phyloP scores from a whole-genome alignment of 1,140 invertebrate genomes.

The Drosophila arizonae region DNA sequence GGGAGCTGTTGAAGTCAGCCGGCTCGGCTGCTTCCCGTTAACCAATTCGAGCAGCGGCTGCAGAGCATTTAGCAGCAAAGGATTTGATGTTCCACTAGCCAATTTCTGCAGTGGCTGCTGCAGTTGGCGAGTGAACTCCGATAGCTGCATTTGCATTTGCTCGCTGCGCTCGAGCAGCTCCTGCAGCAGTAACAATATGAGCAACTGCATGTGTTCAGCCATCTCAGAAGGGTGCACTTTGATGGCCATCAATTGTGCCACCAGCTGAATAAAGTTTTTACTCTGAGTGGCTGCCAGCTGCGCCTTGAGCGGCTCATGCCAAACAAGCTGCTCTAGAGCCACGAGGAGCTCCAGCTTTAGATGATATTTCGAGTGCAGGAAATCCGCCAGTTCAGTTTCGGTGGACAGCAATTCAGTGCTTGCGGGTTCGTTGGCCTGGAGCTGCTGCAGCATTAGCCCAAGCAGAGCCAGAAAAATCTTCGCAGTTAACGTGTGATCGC shows the following conservation, averaged over 20 bases:
- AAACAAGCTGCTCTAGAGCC: slow-evolving; percentile 63
- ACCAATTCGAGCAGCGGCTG: slow-evolving; percentile 40
- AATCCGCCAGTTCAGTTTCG: slow-evolving; percentile 62
- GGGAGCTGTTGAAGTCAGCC: not conserved
- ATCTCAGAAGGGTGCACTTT: not conserved
- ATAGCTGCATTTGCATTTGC: slow-evolving; percentile 38
- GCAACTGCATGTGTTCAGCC: slow-evolving; percentile 57
- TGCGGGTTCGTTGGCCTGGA: not conserved
- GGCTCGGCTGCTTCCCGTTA: not conserved
- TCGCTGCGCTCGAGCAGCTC: slow-evolving; percentile 63
- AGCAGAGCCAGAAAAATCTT: slow-evolving; percentile 67
- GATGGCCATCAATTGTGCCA: slow-evolving; percentile 44
- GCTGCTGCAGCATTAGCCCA: slow-evolving; percentile 35
- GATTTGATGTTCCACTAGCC: slow-evolving; percentile 15
- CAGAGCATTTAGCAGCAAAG: slow-evolving; percentile 41
- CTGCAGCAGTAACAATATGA: slow-evolving; percentile 64
- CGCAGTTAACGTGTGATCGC: slow-evolving; percentile 60
- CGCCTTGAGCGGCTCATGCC: slow-evolving; percentile 60
- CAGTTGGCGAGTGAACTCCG: slow-evolving; percentile 30
- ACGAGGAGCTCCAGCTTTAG: slow-evolving; percentile 64
- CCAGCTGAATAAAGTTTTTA: slow-evolving; percentile 52
- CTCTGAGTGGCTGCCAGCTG: slow-evolving; percentile 53
- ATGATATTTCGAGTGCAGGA: slow-evolving; percentile 64
- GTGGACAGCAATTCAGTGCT: slow-evolving; percentile 55
- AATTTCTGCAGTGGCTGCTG: slow-evolving; percentile 30